These are phyloP conservation scores for Erythrocercus mccallii DNA, from an alignment of 2,113 vertebrate species.

Conservation along the genomic window DNA sequence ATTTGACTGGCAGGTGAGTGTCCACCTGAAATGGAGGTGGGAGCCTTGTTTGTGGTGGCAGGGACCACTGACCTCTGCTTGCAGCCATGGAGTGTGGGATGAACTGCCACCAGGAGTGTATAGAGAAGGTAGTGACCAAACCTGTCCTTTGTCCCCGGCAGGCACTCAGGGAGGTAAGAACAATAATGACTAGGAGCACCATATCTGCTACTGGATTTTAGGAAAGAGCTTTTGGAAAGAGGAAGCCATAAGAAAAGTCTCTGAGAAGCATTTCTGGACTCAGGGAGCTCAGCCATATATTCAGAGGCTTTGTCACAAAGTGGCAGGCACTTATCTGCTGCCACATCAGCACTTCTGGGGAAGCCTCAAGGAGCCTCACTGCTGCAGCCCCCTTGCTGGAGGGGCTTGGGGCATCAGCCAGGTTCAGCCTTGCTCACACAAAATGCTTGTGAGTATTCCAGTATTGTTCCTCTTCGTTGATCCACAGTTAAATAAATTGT, in stretches of 20 bases:
- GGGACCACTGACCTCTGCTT: neutral
- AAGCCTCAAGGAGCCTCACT: neutral
- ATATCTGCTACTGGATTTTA: neutral
- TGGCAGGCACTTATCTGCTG: neutral
- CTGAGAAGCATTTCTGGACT: neutral
- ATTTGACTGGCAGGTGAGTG: neutral
- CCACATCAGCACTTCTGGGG: neutral
- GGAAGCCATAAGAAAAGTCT: neutral
- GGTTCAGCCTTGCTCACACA: rapidly evolving
- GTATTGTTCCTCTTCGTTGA: neutral
- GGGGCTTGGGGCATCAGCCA: neutral
- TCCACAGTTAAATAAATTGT: neutral
- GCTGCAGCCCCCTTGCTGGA: neutral
- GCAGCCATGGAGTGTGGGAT: neutral
- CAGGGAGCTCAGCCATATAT: neutral
- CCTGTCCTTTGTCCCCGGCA: neutral
- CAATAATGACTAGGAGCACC: neutral
- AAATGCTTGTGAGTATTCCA: neutral
- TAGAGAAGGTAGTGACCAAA: neutral
- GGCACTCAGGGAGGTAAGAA: neutral
- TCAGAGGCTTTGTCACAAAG: neutral
- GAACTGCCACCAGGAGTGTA: neutral
- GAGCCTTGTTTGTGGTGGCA: neutral
- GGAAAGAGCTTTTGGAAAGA: neutral
- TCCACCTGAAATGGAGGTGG: neutral